phyloP scores from a whole-genome alignment of 1,140 invertebrate genomes.

The Drosophila littoralis region DNA sequence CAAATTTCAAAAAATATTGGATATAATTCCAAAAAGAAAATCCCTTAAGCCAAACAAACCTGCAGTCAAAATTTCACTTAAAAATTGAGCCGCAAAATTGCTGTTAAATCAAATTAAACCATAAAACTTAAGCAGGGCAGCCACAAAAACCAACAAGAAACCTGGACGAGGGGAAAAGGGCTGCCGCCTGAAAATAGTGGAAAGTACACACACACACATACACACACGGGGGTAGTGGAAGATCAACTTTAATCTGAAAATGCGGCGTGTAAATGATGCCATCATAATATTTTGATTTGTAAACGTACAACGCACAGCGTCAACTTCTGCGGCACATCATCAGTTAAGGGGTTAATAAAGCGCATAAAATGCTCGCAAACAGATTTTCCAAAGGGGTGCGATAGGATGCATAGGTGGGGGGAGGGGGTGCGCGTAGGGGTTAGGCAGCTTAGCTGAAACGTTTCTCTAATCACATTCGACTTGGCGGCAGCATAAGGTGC shows the following conservation, averaged over 20 bases:
- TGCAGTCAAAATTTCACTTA: neutral
- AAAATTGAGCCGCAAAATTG: constrained; percentile 22
- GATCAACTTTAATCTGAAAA: constrained; percentile 75
- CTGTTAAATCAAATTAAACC: constrained; percentile 67
- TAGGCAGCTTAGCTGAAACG: neutral
- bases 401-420: neutral
- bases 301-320: constrained; percentile 20
- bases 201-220: constrained; percentile 20
- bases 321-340: constrained; percentile 51
- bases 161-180: neutral
- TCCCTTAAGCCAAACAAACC: constrained; percentile 14
- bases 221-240: neutral
- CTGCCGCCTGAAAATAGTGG: constrained; percentile 2
- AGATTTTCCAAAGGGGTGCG: constrained; percentile 17
- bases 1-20: neutral
- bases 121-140: constrained; percentile 46
- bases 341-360: constrained; percentile 79
- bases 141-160: constrained; percentile 15
- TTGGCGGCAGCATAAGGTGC: constrained; percentile 82
- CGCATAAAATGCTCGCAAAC: constrained; percentile 53
- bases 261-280: constrained; percentile 82
- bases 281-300: constrained; percentile 82
- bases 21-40: neutral
- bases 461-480: constrained; percentile 67
- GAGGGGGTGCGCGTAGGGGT: neutral